These are phyloP conservation scores for Diorhabda elongata DNA, from an alignment of 1,140 invertebrate genomes.

Conservation along the genomic window DNA sequence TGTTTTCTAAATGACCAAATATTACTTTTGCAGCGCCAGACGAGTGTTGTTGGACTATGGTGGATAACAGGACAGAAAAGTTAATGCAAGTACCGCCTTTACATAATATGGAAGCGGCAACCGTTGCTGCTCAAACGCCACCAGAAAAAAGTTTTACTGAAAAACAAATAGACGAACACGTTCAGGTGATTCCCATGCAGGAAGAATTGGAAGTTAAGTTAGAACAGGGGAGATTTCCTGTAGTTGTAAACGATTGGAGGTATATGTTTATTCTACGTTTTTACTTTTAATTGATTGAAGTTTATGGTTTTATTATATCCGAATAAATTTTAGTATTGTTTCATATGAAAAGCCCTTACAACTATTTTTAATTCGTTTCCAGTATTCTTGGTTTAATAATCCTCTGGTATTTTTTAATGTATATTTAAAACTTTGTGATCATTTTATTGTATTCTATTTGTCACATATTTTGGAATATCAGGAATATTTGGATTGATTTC, in stretches of 20 bases:
- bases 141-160: neutral
- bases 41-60: constrained; percentile 49
- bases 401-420: too few relatives aligned
- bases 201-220: constrained; percentile 52
- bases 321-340: too few relatives aligned
- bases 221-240: constrained; percentile 48
- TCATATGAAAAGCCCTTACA: too few relatives aligned
- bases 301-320: too few relatives aligned
- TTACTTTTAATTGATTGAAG: too few relatives aligned
- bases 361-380: too few relatives aligned
- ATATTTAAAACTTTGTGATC: too few relatives aligned
- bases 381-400: too few relatives aligned
- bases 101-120: constrained; percentile 41
- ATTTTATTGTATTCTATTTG: too few relatives aligned
- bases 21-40: constrained; percentile 32
- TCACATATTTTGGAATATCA: too few relatives aligned
- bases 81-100: constrained; percentile 45
- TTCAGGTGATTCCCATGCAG: constrained; percentile 52
- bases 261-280: neutral
- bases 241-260: constrained; percentile 42
- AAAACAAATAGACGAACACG: constrained; percentile 36
- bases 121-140: constrained; percentile 7
- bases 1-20: constrained; percentile 27
- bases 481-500: too few relatives aligned
- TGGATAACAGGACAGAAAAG: constrained; percentile 50